phyloP scores from a whole-genome alignment of 1,140 invertebrate species.

The Cherax destructor region DNA sequence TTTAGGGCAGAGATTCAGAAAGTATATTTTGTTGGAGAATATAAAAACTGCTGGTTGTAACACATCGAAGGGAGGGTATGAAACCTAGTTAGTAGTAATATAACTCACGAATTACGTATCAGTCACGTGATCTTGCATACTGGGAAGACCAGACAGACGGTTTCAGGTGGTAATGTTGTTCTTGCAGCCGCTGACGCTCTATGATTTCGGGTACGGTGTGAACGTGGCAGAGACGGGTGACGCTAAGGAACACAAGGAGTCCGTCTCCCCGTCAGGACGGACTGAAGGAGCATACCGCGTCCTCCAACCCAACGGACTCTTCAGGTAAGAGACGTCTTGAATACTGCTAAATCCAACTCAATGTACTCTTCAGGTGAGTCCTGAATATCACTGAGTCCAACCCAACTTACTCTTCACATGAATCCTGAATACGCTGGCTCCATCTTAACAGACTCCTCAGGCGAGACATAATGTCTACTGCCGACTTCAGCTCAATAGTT shows the following conservation, averaged over 20 bases:
- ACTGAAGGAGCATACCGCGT: constrained; percentile 47
- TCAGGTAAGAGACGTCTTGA: background rate
- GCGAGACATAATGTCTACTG: background rate
- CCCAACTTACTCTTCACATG: background rate
- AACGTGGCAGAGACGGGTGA: constrained; percentile 33
- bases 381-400: background rate
- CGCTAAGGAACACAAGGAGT: constrained; percentile 48
- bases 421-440: too few relatives aligned
- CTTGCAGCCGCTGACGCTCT: background rate
- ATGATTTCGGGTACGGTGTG: constrained; percentile 49
- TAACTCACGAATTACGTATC: background rate
- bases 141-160: background rate
- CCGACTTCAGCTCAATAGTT: too few relatives aligned
- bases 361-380: background rate
- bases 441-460: too few relatives aligned
- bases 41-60: background rate
- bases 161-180: background rate
- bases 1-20: background rate
- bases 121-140: background rate
- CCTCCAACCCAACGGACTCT: constrained; percentile 51
- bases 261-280: constrained; percentile 18
- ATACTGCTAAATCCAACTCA: background rate
- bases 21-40: background rate
- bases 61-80: background rate
- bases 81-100: background rate